phyloP scores from a whole-genome alignment of 2,888 invertebrate genomes.

The Tubiluchus corallicola region DNA sequence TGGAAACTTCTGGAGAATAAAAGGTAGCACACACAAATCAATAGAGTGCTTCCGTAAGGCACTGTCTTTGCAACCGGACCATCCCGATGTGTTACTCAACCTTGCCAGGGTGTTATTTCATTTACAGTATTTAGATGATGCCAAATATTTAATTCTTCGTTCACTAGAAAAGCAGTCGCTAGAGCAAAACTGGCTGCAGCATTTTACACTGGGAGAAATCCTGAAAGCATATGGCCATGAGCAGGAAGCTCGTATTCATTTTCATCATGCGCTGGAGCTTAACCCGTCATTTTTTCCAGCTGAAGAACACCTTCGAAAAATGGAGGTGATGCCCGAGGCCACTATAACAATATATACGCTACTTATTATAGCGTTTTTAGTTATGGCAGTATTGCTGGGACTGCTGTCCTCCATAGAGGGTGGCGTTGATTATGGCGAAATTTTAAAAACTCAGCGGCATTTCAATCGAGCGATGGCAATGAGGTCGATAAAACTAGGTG shows the following conservation, averaged over 20 bases:
- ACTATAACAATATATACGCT: constrained; percentile 66
- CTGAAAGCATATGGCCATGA: constrained; percentile 76
- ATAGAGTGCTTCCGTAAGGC: constrained; percentile 77
- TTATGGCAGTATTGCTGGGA: constrained; percentile 52
- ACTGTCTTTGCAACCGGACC: constrained; percentile 57
- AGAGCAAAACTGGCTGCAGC: constrained; percentile 74
- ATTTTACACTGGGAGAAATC: constrained; percentile 75
- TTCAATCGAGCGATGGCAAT: constrained; percentile 77
- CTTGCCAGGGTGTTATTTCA: constrained; percentile 65
- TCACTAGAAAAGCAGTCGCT: constrained; percentile 66
- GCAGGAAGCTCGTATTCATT: constrained; percentile 63
- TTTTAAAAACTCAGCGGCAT: constrained; percentile 49
- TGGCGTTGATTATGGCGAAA: constrained; percentile 21
- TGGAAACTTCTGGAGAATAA: constrained; percentile 76
- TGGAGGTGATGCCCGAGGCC: constrained; percentile 57
- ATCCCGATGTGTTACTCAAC: constrained; percentile 65
- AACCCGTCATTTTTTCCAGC: constrained; percentile 71
- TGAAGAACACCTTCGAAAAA: constrained; percentile 53
- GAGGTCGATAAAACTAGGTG: constrained; percentile 44
- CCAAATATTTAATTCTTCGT: constrained; percentile 62
- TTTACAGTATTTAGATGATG: constrained; percentile 71
- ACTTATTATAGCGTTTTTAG: constrained; percentile 67
- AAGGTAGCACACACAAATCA: constrained; percentile 64
- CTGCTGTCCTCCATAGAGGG: constrained; percentile 54
- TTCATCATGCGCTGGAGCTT: constrained; percentile 59